phyloP scores from a whole-genome alignment of 2,797 vertebrate genomes.

The Alosa sapidissima region DNA sequence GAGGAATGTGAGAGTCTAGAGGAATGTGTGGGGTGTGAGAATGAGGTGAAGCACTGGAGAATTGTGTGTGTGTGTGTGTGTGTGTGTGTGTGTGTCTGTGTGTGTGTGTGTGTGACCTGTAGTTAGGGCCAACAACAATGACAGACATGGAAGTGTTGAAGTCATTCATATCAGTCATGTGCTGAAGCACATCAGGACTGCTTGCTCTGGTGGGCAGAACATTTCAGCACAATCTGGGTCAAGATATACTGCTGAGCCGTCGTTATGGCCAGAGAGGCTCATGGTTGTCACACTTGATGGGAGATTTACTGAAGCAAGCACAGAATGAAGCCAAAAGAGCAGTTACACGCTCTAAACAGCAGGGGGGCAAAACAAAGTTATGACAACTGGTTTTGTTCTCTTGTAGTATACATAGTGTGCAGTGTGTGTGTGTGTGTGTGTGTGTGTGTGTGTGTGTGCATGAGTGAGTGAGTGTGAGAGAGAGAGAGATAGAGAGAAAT shows the following conservation, averaged over 20 bases:
- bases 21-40: background rate
- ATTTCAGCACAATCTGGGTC: background rate
- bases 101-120: background rate
- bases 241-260: background rate
- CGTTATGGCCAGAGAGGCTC: background rate
- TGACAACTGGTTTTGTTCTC: background rate
- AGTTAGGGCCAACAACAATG: background rate
- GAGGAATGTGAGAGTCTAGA: background rate
- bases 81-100: too few species aligned
- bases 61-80: background rate
- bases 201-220: background rate
- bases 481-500: background rate
- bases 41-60: background rate
- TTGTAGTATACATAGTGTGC: too few species aligned
- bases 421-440: constrained; percentile 10
- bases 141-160: background rate
- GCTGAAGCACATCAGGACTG: background rate
- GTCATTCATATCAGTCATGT: background rate
- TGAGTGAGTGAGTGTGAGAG: constrained; percentile 6
- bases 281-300: background rate
- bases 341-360: background rate
- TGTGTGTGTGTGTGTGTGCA: background rate
- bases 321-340: background rate
- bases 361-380: background rate
- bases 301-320: background rate